Conservation (phyloP, 2,113 vertebrate species). For the Danionella cerebrum region DNA sequence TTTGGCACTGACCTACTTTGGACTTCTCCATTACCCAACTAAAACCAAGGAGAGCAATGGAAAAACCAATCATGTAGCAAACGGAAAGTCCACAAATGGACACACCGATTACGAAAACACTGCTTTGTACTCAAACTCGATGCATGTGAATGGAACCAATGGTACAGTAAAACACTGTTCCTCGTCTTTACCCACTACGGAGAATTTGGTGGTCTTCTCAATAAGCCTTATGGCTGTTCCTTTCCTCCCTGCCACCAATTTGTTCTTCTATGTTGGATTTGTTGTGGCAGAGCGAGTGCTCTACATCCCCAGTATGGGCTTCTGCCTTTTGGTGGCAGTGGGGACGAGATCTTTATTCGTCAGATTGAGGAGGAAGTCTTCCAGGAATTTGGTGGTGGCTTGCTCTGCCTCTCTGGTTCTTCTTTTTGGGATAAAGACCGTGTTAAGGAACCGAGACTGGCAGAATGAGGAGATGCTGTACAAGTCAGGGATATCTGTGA, state of each 20-base stretch:
- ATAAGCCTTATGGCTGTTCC: constrained; percentile 86
- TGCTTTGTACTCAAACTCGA: constrained; percentile 58
- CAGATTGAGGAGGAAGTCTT: constrained; percentile 71
- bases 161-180: constrained; percentile 71
- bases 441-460: constrained; percentile 93
- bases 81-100: constrained; percentile 87
- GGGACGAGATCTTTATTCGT: constrained; percentile 82
- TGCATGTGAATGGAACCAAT: constrained; percentile 72
- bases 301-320: constrained; percentile 99
- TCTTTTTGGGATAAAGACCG: constrained; percentile 86
- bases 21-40: constrained; percentile 59
- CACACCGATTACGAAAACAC: constrained; percentile 73
- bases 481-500: constrained; percentile 96
- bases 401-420: constrained; percentile 77
- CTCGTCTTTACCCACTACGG: constrained; percentile 80
- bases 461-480: constrained; percentile 97
- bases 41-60: constrained; percentile 71
- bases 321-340: constrained; percentile 89
- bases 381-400: constrained; percentile 79
- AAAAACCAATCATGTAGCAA: constrained; percentile 68
- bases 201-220: constrained; percentile 85
- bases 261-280: constrained; percentile 98
- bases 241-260: constrained; percentile 92
- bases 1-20: constrained; percentile 70
- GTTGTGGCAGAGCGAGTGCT: constrained; percentile 97